Evolutionary conservation across 2,888 invertebrate genomes (phyloP), one percentile per base, ranked within the genome.

Genomic region (Calameuta pallipes): DNA sequence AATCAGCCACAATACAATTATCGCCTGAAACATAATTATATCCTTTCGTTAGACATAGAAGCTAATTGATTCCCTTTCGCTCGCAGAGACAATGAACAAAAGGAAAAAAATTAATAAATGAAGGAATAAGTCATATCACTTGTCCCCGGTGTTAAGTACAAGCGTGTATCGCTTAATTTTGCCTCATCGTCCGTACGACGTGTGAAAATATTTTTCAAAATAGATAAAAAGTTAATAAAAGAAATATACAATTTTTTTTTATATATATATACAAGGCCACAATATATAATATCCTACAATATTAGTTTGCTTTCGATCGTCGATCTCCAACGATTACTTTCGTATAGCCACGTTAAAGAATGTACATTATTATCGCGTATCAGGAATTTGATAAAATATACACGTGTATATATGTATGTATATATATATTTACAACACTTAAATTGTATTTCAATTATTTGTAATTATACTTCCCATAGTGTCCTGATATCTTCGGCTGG

Each of bases 1-100:
- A 88, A 85, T 90, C 89, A 86, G 87, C 89, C 90, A 87, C 86
- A 87, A 87, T 87, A 83, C 87, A 85, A 89, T 88, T 90, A 90
- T 84, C 87, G 88, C 89, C 90, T 91, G 91, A 89, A 91, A 91
- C 90, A 91, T 87, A 91, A 89, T 89, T 86, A 84, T 84, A 81
- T 82, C 74, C 74, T 30, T 70, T 15, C 9, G 76, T 78, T 78
- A 76, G 76, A 78, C 56, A 78, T 23, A 56, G 23, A 56, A 75
- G 80, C 76, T 78, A 77, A 78, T 81, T 76, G 36, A 78, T 76
- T 78, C 41, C 75, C 75, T 75, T 76, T 80, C 36, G 69, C 76
- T 33, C n/a, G 36, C 41, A 81, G 73, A 84, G 76, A 82, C 75
- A 83, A 80, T 81, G 79, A 75, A 83, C 73, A 82, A 80, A 82